These are phyloP conservation scores for Schizopygopsis malacanthus DNA, from an alignment of 2,797 vertebrate genomes.

Conservation along the genomic window DNA sequence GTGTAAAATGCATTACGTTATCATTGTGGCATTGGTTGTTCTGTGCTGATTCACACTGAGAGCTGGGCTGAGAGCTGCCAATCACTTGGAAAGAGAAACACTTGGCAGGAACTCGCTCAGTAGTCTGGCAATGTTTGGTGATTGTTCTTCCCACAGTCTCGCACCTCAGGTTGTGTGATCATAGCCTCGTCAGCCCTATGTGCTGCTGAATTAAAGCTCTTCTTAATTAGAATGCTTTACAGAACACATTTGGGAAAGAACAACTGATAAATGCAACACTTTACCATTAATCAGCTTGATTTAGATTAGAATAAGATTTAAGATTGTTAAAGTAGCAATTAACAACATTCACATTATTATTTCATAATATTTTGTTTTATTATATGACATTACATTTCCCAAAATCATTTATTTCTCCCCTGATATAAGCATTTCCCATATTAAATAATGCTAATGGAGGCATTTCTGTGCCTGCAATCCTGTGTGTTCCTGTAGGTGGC, in stretches of 20 bases:
- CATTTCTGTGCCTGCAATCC: background rate
- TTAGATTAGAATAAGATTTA: background rate
- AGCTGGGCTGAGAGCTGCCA: constrained; percentile 15
- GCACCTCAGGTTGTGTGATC: constrained; percentile 23
- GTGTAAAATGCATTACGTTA: background rate
- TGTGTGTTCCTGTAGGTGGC: constrained; percentile 9
- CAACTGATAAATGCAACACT: background rate
- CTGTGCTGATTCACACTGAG: background rate
- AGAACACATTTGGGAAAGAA: background rate
- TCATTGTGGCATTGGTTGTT: background rate
- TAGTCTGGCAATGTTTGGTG: background rate
- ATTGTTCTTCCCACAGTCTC: constrained; percentile 27
- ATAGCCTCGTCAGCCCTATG: background rate
- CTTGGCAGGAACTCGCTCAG: constrained; percentile 16
- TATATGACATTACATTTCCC: background rate
- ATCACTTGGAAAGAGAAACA: constrained; percentile 4
- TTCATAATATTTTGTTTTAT: background rate
- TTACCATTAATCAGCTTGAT: background rate
- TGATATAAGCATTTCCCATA: background rate
- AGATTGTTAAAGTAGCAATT: background rate
- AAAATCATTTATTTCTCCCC: background rate
- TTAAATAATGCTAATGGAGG: background rate
- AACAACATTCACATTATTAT: background rate
- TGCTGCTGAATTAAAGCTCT: background rate
- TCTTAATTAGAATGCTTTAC: background rate